These are phyloP conservation scores for Heliconius ethilla DNA, from an alignment of 2,888 invertebrate genomes.

Conservation along the genomic window DNA sequence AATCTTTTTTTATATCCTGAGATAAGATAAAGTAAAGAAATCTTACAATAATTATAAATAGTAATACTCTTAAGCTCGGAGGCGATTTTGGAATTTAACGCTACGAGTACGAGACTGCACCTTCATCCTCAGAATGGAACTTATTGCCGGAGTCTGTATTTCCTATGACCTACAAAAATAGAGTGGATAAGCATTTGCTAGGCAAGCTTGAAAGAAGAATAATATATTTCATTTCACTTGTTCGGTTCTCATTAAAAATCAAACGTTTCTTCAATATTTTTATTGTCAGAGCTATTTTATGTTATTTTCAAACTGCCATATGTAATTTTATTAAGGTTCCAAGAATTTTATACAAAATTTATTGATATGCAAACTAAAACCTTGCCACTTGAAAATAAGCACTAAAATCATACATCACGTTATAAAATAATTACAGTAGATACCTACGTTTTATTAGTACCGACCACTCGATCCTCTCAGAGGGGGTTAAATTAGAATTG, in stretches of 20 bases:
- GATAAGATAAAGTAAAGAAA: no score
- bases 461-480: slow-evolving; percentile 47
- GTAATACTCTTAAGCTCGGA: no score
- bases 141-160: no score
- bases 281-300: slow-evolving; percentile 10
- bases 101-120: no score
- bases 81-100: no score
- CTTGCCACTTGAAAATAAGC: neutral
- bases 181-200: no score
- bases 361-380: neutral
- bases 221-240: neutral
- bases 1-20: no score
- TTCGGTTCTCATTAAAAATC: neutral
- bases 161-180: no score
- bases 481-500: slow-evolving; percentile 48
- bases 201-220: no score
- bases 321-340: slow-evolving; percentile 44
- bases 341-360: slow-evolving; percentile 37
- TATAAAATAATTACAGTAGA: slow-evolving; percentile 44
- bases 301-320: slow-evolving; percentile 32
- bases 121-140: no score
- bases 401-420: slow-evolving; percentile 4
- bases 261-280: neutral
- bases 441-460: slow-evolving; percentile 44
- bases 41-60: no score